phyloP scores from a whole-genome alignment of 2,888 invertebrate genomes.

The Cataglyphis cursor region DNA sequence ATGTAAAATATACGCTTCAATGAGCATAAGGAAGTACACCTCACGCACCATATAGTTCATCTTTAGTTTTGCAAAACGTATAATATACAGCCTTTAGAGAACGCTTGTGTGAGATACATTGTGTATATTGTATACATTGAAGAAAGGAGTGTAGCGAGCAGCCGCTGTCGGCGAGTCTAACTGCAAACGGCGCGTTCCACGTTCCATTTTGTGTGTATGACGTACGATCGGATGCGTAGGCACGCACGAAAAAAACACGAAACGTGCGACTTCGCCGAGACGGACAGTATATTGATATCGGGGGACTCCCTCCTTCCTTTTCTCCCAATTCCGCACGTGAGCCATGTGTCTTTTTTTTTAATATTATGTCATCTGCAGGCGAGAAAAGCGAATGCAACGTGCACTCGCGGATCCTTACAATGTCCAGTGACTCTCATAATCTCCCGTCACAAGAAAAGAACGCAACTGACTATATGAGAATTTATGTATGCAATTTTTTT shows the following conservation, averaged over 20 bases:
- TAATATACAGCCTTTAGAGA: constrained; percentile 12
- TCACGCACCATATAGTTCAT: neutral
- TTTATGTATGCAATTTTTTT: neutral
- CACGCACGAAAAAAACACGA: constrained; percentile 70
- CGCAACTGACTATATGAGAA: neutral
- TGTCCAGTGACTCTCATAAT: constrained; percentile 15
- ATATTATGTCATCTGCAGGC: constrained; percentile 66
- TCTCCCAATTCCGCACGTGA: constrained; percentile 73
- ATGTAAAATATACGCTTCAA: neutral
- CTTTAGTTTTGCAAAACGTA: constrained; percentile 1
- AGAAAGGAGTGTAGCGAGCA: constrained; percentile 42
- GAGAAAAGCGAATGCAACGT: constrained; percentile 59
- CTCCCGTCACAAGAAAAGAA: neutral
- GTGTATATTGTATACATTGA: neutral
- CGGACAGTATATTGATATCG: constrained; percentile 58
- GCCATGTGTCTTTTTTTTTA: constrained; percentile 67
- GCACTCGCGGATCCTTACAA: neutral
- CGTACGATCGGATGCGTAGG: constrained; percentile 68
- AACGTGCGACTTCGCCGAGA: constrained; percentile 58
- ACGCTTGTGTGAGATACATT: neutral
- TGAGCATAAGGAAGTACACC: constrained; percentile 1
- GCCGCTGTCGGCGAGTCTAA: constrained; percentile 53
- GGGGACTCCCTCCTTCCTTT: constrained; percentile 61
- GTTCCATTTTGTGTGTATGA: constrained; percentile 52
- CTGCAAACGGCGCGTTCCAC: constrained; percentile 52